Conservation (phyloP, 2,113 vertebrate species). For the Tupaia chinensis region DNA sequence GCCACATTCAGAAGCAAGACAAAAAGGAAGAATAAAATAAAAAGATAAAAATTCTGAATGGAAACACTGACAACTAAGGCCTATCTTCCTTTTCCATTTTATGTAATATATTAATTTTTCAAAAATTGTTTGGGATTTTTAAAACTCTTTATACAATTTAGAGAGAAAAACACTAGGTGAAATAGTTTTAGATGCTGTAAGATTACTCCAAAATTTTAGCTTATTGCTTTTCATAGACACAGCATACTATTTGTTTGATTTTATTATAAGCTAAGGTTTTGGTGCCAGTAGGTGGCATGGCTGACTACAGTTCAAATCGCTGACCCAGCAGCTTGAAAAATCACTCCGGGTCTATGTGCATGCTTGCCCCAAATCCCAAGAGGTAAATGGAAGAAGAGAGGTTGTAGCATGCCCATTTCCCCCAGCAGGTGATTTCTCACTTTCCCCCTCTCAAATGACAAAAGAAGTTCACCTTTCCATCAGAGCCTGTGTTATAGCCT, state of each 20-base stretch:
- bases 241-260: not conserved
- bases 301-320: no score
- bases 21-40: not conserved
- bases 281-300: no score
- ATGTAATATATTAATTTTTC: not conserved
- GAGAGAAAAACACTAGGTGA: not conserved
- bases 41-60: not conserved
- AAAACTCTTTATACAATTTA: not conserved
- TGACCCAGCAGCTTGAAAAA: no score
- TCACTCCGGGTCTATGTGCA: no score
- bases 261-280: not conserved
- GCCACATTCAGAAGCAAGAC: not conserved
- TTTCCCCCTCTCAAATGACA: slow-evolving; percentile 79
- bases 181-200: not conserved
- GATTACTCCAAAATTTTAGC: not conserved
- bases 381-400: no score
- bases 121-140: not conserved
- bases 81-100: not conserved
- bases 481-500: slow-evolving; percentile 69
- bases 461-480: slow-evolving; percentile 63
- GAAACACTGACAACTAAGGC: not conserved
- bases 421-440: no score
- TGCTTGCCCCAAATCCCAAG: no score
- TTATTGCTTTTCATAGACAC: not conserved
- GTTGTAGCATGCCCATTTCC: no score